These are phyloP conservation scores for Tetranychus urticae DNA, from an alignment of 1,140 invertebrate genomes.

Conservation along the genomic window DNA sequence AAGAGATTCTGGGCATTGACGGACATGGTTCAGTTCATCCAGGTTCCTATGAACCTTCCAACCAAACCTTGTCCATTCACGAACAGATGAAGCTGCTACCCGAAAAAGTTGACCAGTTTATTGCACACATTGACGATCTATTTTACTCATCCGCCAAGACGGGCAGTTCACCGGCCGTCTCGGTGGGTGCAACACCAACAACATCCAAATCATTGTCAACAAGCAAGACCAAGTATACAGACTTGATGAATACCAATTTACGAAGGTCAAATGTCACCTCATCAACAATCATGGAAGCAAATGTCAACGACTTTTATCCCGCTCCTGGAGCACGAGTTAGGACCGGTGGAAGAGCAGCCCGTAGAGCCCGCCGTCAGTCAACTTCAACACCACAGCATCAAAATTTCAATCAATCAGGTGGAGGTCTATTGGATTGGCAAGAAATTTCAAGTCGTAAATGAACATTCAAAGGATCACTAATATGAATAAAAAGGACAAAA, in stretches of 20 bases:
- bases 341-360: too few species aligned
- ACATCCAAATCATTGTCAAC: too few species aligned
- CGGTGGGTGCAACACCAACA: neutral
- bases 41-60: neutral
- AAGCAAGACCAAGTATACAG: too few species aligned
- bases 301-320: too few species aligned
- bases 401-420: neutral
- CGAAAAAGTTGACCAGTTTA: conserved; percentile 21
- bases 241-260: too few species aligned
- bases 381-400: neutral
- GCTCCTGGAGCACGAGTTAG: too few species aligned
- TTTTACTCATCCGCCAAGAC: conserved; percentile 17
- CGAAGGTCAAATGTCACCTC: too few species aligned
- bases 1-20: conserved; percentile 14
- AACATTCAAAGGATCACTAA: too few species aligned
- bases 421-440: neutral
- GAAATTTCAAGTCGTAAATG: neutral
- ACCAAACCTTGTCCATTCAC: conserved; percentile 7
- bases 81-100: conserved; percentile 20
- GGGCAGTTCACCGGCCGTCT: neutral
- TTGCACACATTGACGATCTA: conserved; percentile 23
- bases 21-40: conserved; percentile 5
- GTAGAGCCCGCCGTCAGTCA: neutral
- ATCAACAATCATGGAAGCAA: too few species aligned
- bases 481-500: too few species aligned